Base-by-base conservation (phyloP, 2,797 vertebrate genomes). In the Adelosebastes latens region DNA sequence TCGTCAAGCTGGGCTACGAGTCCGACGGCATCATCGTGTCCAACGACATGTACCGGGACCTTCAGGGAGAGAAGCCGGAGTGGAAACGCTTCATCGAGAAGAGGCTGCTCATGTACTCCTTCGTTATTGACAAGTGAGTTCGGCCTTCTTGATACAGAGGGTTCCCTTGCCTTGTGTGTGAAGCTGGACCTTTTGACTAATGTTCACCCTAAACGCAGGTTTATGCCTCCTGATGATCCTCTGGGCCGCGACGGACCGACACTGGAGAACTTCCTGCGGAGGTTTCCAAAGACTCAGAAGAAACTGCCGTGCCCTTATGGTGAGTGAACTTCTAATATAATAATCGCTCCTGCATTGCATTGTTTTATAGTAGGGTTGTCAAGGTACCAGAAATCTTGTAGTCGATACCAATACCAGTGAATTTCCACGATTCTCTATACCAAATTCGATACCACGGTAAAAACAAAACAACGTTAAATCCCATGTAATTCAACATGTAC, bases 261-360 rank as follows among this genome's bases (percentile, higher is more conserved):
- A 6, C 79, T 96, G 56, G 93, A 95, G 29, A 96, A 96, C 83
- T 95, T 96, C 70, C 89, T 96, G 2, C 83, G 92, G 3, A 94
- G 73, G 80, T 86, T 92, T 84, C 95, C 95, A 2, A 93, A 93
- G 83, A 96, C 95, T 34, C 95, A 94, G 75, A 98, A 97, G 86
- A 98, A 97, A 77, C 96, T 96, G 76, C 96, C 91, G 0, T 99
- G 98, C 78, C 98, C 98, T 80, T 99, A 99, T 3, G 98, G 98
- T 99, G 94, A 97, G 97, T 90, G 69, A 18, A 61, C 4, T 3
- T 24, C 8, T n/a, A 0, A 0, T 63, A 27, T 29, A 16, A 5
- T 16, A 6, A 9, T 16, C 56, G 20, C 1, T 31, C 29, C 24
- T 39, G 10, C 13, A 14, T 34, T 5, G 24, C 4, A 11, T 62